These are phyloP conservation scores for Cantharis lateralis DNA, from an alignment of 2,888 invertebrate species.

Conservation along the genomic window DNA sequence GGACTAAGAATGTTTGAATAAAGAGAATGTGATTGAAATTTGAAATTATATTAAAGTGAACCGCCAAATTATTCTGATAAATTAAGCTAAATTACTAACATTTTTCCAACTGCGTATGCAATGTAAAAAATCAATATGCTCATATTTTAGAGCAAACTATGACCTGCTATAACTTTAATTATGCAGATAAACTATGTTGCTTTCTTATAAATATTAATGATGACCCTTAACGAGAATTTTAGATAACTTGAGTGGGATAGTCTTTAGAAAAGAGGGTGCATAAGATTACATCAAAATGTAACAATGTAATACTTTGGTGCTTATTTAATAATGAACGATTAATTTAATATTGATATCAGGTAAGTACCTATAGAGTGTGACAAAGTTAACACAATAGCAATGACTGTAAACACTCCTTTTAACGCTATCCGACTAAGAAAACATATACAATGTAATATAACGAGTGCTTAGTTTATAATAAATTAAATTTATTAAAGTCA, in stretches of 20 bases:
- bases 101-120: background rate
- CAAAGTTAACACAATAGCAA: background rate
- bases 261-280: background rate
- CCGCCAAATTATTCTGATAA: too few species aligned
- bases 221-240: background rate
- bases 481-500: background rate
- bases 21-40: too few species aligned
- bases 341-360: background rate
- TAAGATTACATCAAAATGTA: slow-evolving; percentile 2
- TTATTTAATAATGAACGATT: background rate
- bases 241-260: background rate
- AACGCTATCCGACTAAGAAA: background rate
- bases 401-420: background rate
- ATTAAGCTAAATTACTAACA: too few species aligned
- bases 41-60: too few species aligned
- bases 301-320: background rate
- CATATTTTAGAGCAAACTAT: background rate
- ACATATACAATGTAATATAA: too few species aligned
- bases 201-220: slow-evolving; percentile 2
- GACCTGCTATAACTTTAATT: background rate
- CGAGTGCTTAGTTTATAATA: too few species aligned
- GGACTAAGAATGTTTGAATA: too few species aligned
- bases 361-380: background rate
- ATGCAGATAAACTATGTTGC: background rate
- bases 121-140: background rate